Conservation (phyloP, 2,888 invertebrate genomes). For the Acleris sparsana region DNA sequence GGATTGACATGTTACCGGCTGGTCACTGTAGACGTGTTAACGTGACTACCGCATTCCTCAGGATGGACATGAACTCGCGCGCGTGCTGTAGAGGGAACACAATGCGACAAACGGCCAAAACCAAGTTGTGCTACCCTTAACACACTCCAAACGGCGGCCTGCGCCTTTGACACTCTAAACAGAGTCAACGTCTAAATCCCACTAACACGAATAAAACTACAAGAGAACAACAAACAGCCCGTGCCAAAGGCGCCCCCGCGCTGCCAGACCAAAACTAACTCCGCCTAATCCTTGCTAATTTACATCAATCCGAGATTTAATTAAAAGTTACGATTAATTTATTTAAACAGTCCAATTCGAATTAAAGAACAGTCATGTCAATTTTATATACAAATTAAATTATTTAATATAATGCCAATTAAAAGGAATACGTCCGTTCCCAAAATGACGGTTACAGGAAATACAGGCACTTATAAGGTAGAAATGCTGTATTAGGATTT, state of each 20-base stretch:
- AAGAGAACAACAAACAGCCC: slow-evolving; percentile 65
- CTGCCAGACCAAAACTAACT: slow-evolving; percentile 66
- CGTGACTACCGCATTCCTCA: too few species aligned
- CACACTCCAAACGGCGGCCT: slow-evolving; percentile 47
- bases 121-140: too few species aligned
- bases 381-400: slow-evolving; percentile 46
- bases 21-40: too few species aligned
- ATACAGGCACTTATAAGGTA: slow-evolving; percentile 45
- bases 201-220: slow-evolving; percentile 71
- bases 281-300: slow-evolving; percentile 57
- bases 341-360: slow-evolving; percentile 54
- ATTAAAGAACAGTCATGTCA: slow-evolving; percentile 46
- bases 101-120: too few species aligned
- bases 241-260: slow-evolving; percentile 42
- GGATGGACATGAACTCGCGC: too few species aligned
- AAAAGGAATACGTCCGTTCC: slow-evolving; percentile 55
- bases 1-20: too few species aligned
- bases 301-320: slow-evolving; percentile 62
- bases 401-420: slow-evolving; percentile 36
- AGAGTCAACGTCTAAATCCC: slow-evolving; percentile 66
- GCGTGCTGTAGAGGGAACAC: too few species aligned
- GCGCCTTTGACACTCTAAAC: slow-evolving; percentile 58
- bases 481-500: slow-evolving; percentile 38
- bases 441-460: slow-evolving; percentile 45
- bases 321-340: slow-evolving; percentile 36